Evolutionary conservation across 2,797 vertebrate genomes (phyloP).

Genomic region (Anabas testudineus): DNA sequence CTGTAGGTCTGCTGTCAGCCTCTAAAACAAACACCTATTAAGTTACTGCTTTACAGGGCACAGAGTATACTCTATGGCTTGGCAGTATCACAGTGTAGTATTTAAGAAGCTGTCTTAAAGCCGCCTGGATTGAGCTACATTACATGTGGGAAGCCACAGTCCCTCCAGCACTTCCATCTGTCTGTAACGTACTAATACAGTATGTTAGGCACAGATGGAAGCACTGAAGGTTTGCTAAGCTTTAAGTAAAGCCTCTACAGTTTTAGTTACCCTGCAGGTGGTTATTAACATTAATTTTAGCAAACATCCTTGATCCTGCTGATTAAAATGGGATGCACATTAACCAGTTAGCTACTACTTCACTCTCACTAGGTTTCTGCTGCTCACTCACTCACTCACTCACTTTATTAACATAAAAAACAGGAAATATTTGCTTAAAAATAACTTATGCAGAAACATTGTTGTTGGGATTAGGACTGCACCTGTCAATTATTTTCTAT

Average conservation of each 20-base stretch:
- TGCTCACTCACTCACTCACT: background rate
- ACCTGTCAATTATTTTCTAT: too few species aligned
- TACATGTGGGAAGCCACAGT: constrained; percentile 57
- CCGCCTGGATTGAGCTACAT: constrained; percentile 48
- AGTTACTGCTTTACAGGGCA: constrained; percentile 11
- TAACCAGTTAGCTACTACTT: constrained; percentile 21
- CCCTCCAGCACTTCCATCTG: constrained; percentile 57
- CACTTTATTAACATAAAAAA: too few species aligned
- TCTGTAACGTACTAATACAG: constrained; percentile 23
- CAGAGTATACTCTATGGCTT: background rate
- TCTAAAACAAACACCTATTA: constrained; percentile 29
- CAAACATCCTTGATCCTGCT: constrained; percentile 63
- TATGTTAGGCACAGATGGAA: constrained; percentile 40
- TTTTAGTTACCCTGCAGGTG: constrained; percentile 36
- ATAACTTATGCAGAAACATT: too few species aligned
- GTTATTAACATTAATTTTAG: constrained; percentile 40
- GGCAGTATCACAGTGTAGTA: background rate
- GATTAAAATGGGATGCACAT: constrained; percentile 43
- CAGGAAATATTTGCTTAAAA: too few species aligned
- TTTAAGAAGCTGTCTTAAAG: constrained; percentile 32
- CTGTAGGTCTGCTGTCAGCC: constrained; percentile 11
- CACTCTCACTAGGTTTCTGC: constrained; percentile 1
- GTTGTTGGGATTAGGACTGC: too few species aligned
- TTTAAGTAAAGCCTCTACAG: constrained; percentile 34
- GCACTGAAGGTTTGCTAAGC: constrained; percentile 25